These are phyloP conservation scores for Saccostrea echinata DNA, from an alignment of 1,140 invertebrate genomes.

Conservation along the genomic window DNA sequence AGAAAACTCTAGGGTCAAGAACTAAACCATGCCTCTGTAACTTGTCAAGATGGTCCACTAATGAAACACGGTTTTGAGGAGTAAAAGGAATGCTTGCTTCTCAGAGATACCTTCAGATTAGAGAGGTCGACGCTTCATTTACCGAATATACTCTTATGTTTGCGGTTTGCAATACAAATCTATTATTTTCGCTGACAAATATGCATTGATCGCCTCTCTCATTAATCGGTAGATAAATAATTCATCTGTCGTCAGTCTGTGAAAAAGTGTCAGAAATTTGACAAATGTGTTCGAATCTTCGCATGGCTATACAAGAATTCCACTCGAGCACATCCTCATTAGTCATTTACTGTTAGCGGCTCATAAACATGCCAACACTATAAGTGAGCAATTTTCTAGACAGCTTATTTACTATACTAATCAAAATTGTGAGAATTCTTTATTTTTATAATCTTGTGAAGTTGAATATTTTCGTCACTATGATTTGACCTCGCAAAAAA, in stretches of 20 bases:
- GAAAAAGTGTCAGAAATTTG: slow-evolving; percentile 18
- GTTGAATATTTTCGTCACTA: not conserved
- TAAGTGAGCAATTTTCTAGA: not conserved
- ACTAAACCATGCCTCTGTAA: not conserved
- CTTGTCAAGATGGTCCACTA: not conserved
- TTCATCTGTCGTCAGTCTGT: not conserved
- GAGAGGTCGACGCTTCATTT: not conserved
- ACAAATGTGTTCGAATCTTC: not conserved
- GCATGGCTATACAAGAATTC: slow-evolving; percentile 2
- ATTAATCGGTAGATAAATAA: slow-evolving; percentile 20
- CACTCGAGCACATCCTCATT: not conserved
- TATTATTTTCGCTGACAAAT: slow-evolving; percentile 16
- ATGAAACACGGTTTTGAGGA: not conserved
- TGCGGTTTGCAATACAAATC: not conserved
- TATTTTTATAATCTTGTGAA: not conserved
- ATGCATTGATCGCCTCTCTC: not conserved
- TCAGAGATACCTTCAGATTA: not conserved
- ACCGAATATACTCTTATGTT: not conserved
- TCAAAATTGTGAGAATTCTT: not conserved
- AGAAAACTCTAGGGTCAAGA: slow-evolving; percentile 4
- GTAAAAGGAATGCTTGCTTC: not conserved
- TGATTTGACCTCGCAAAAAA: not conserved
- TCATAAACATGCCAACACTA: slow-evolving; percentile 17
- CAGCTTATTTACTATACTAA: not conserved
- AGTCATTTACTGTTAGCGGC: slow-evolving; percentile 20